phyloP scores from a whole-genome alignment of 2,888 invertebrate genomes.

The Tuta absoluta region DNA sequence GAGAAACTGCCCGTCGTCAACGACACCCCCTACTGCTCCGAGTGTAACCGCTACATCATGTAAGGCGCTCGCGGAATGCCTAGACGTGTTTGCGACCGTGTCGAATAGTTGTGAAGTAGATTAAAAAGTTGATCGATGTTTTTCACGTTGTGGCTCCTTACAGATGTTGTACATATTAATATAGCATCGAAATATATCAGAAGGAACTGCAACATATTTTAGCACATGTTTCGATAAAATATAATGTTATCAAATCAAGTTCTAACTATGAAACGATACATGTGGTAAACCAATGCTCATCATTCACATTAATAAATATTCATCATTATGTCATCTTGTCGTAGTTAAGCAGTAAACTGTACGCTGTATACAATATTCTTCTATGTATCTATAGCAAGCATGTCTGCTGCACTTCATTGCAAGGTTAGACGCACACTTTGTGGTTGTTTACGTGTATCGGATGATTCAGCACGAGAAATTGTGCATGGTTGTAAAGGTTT shows the following conservation, averaged over 20 bases:
- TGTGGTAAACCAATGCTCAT: conserved; percentile 43
- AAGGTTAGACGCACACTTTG: conserved; percentile 55
- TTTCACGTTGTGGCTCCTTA: conserved; percentile 49
- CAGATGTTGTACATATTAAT: conserved; percentile 21
- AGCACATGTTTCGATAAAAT: conserved; percentile 41
- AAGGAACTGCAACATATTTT: conserved; percentile 46
- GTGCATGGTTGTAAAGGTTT: conserved; percentile 54
- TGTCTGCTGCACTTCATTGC: conserved; percentile 59
- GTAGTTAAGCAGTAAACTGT: conserved; percentile 47
- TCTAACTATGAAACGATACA: conserved; percentile 41
- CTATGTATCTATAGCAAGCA: conserved; percentile 47
- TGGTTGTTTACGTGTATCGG: conserved; percentile 59
- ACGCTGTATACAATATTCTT: conserved; percentile 5
- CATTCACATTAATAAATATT: conserved; percentile 49
- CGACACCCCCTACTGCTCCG: conserved; percentile 87
- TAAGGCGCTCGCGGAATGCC: conserved; percentile 84
- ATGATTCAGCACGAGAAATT: conserved; percentile 55
- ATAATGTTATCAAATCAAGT: background rate
- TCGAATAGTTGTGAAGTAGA: conserved; percentile 71
- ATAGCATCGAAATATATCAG: conserved; percentile 37
- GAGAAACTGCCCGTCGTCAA: conserved; percentile 72
- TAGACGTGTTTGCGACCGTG: conserved; percentile 79
- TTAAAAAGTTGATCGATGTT: conserved; percentile 54
- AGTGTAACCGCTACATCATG: conserved; percentile 94
- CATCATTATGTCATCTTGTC: conserved; percentile 50